Conservation (phyloP, 2,797 vertebrate species). For the Mareca penelope region DNA sequence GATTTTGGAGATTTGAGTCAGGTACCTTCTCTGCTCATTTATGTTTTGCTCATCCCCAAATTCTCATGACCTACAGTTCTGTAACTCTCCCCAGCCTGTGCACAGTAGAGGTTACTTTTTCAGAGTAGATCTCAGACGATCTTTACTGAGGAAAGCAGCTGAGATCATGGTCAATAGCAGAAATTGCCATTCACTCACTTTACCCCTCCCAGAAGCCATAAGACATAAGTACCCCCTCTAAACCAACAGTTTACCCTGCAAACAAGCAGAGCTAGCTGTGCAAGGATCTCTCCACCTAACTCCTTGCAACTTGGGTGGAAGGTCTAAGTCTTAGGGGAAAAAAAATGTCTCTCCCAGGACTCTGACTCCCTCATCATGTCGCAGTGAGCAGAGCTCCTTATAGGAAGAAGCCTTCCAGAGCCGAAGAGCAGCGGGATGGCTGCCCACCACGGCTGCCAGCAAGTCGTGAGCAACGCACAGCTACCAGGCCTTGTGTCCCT, state of each 20-base stretch:
- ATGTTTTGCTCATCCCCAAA: not conserved
- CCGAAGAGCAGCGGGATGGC: not conserved
- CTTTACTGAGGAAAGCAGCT: not conserved
- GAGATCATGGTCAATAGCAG: not conserved
- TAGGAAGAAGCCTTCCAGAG: not conserved
- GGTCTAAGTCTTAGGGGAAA: not conserved
- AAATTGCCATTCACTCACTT: not conserved
- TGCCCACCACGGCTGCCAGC: not conserved
- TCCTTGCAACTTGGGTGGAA: not conserved
- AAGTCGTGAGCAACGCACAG: not conserved
- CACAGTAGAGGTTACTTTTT: not conserved
- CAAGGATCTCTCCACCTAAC: not conserved
- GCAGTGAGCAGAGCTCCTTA: not conserved
- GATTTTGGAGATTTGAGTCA: not conserved
- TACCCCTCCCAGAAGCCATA: not conserved
- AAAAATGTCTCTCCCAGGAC: not conserved
- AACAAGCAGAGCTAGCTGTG: not conserved
- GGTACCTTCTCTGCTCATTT: not conserved
- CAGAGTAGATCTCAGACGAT: not conserved
- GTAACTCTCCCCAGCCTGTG: not conserved
- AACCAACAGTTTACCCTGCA: not conserved
- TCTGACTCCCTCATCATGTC: not conserved
- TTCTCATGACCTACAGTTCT: not conserved
- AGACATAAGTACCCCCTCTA: not conserved
- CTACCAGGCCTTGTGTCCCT: not conserved